phyloP scores from a whole-genome alignment of 2,888 invertebrate species.

The Papilio elwesi region DNA sequence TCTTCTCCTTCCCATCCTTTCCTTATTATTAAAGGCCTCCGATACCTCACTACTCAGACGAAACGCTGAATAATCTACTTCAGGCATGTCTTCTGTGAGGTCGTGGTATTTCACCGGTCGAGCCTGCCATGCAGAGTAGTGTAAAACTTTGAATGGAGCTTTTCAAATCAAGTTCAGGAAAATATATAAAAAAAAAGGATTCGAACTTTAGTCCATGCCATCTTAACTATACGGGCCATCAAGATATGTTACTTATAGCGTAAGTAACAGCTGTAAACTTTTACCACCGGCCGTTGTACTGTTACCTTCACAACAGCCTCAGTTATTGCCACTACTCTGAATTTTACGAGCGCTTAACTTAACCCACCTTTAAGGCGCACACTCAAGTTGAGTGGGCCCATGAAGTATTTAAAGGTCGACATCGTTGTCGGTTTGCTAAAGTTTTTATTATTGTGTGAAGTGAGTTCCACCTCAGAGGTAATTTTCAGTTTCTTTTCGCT shows the following conservation, averaged over 20 bases:
- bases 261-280: neutral
- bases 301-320: neutral
- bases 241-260: neutral
- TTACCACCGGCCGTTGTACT: neutral
- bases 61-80: too few relatives aligned
- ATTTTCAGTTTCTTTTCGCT: too few relatives aligned
- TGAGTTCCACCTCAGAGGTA: neutral
- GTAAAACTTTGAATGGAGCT: too few relatives aligned
- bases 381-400: conserved; percentile 15
- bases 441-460: conserved; percentile 16
- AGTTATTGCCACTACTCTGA: conserved; percentile 7
- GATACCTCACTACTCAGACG: too few relatives aligned
- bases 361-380: conserved; percentile 3
- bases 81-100: too few relatives aligned
- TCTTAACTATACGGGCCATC: too few relatives aligned
- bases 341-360: conserved; percentile 4
- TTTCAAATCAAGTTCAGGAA: too few relatives aligned
- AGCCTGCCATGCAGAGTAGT: too few relatives aligned
- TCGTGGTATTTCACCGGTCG: too few relatives aligned
- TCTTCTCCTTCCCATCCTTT: too few relatives aligned
- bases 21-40: too few relatives aligned
- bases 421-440: neutral
- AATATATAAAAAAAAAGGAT: too few relatives aligned
- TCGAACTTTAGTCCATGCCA: neutral
- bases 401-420: neutral